These are phyloP conservation scores for Pagrus major DNA, from an alignment of 2,113 vertebrate species.

Conservation along the genomic window DNA sequence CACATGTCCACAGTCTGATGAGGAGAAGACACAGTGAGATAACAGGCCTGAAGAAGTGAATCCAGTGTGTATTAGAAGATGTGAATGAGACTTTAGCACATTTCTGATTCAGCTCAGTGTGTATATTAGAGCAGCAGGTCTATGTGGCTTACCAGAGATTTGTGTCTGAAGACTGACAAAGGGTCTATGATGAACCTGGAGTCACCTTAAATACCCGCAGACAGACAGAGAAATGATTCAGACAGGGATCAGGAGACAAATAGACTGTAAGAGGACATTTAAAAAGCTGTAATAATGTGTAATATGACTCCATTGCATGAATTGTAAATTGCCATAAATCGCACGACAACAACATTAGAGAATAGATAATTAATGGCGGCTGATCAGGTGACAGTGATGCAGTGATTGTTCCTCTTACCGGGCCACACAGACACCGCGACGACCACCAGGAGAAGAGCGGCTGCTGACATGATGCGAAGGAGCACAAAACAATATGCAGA, in stretches of 20 bases:
- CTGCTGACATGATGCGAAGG: constrained; percentile 48
- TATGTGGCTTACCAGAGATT: constrained; percentile 50
- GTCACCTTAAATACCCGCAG: constrained; percentile 52
- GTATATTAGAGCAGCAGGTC: not conserved
- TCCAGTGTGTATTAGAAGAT: no score
- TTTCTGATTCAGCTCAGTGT: not conserved
- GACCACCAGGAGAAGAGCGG: constrained; percentile 42
- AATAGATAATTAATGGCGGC: constrained; percentile 13
- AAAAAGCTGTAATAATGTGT: not conserved
- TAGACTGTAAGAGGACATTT: not conserved
- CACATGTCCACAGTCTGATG: constrained; percentile 71
- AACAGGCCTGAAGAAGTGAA: not conserved
- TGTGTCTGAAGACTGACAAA: constrained; percentile 20
- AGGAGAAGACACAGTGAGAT: constrained; percentile 14
- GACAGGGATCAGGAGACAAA: not conserved
- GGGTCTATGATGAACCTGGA: constrained; percentile 63
- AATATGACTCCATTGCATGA: no score
- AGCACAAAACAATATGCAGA: not conserved
- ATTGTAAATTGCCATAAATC: not conserved
- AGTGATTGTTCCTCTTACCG: constrained; percentile 61
- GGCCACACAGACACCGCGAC: constrained; percentile 49
- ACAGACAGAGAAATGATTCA: not conserved
- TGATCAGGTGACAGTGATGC: constrained; percentile 14
- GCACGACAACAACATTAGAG: not conserved
- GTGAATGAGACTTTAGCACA: not conserved